Conservation (phyloP, 2,888 invertebrate genomes). For the Chesias legatella region DNA sequence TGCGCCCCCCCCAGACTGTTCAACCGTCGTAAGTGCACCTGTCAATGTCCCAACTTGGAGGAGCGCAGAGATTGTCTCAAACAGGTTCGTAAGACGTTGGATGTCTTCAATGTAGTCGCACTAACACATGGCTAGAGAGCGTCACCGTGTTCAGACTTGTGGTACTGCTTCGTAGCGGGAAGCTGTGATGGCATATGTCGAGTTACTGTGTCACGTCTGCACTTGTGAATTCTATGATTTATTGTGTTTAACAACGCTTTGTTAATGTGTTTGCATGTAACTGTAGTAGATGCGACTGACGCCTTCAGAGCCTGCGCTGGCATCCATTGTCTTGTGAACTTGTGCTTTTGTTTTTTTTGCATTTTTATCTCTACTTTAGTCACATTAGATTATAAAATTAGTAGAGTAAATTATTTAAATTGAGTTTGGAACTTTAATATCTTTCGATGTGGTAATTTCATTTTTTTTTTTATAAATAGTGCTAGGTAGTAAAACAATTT, state of each 20-base stretch:
- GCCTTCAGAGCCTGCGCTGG: constrained; percentile 34
- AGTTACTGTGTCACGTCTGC: constrained; percentile 7
- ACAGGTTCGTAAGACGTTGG: constrained; percentile 76
- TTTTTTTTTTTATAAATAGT: not conserved
- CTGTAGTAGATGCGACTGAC: constrained; percentile 28
- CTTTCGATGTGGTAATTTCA: no score
- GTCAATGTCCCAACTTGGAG: constrained; percentile 68
- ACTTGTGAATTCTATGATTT: constrained; percentile 8
- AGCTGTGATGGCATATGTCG: constrained; percentile 5
- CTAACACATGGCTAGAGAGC: constrained; percentile 26
- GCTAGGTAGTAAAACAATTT: no score
- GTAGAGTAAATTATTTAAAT: no score
- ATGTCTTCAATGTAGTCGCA: constrained; percentile 47
- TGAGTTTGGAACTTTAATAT: no score
- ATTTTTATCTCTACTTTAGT: constrained; percentile 15
- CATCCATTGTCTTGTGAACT: constrained; percentile 70
- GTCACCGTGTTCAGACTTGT: constrained; percentile 14
- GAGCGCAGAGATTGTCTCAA: constrained; percentile 62
- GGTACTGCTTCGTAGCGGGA: constrained; percentile 10
- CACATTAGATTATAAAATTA: no score
- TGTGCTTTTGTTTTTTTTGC: constrained; percentile 35
- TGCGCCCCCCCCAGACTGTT: constrained; percentile 56
- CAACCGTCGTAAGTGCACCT: constrained; percentile 76
- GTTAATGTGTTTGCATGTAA: constrained; percentile 22
- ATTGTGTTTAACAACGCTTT: constrained; percentile 18